Evolutionary conservation across 2,797 vertebrate genomes (phyloP).

Genomic region (Molothrus ater): DNA sequence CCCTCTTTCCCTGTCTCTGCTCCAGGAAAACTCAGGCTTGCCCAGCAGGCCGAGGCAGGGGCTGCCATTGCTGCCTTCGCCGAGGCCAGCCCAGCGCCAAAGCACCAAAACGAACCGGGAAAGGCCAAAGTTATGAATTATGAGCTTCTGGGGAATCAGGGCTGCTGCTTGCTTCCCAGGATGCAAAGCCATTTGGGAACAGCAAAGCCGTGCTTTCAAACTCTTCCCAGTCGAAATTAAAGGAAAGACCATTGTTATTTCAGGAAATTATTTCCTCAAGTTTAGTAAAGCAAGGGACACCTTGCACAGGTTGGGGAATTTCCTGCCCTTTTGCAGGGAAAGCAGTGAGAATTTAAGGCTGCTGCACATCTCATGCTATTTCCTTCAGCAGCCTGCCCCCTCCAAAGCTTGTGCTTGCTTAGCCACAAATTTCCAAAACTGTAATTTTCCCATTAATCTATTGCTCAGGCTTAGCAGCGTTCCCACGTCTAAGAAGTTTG

Average conservation of each 20-base stretch:
- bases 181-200: neutral
- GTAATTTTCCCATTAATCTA: neutral
- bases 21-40: neutral
- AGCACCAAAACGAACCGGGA: fast-evolving
- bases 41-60: neutral
- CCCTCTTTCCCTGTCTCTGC: too few relatives aligned
- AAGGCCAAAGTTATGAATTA: neutral
- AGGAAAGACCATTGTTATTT: neutral
- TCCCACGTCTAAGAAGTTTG: neutral
- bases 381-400: neutral
- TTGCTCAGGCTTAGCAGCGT: neutral
- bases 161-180: neutral
- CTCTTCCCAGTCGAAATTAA: neutral
- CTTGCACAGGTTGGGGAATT: neutral
- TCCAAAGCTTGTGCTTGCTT: neutral
- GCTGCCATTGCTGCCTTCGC: neutral
- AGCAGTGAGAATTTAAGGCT: neutral
- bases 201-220: fast-evolving
- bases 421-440: neutral
- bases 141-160: neutral
- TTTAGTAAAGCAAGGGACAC: neutral
- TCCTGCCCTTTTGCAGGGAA: neutral
- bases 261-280: neutral
- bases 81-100: fast-evolving
- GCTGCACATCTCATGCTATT: fast-evolving